phyloP scores from a whole-genome alignment of 2,888 invertebrate genomes.

The Andricus curvator region DNA sequence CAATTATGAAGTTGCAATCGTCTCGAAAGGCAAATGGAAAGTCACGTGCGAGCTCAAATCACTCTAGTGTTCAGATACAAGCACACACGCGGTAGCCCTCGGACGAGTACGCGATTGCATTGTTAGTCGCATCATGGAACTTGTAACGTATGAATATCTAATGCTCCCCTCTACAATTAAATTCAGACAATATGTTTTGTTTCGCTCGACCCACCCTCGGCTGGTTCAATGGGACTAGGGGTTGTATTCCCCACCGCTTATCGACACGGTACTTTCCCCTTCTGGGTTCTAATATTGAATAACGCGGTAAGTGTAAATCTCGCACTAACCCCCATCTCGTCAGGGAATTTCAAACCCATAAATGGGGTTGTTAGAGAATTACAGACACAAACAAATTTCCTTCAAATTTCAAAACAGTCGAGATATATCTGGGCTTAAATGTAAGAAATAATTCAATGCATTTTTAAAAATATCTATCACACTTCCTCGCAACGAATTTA shows the following conservation, averaged over 20 bases:
- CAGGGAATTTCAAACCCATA: constrained; percentile 35
- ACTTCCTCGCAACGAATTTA: too few relatives aligned
- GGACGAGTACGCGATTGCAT: constrained; percentile 52
- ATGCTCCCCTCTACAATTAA: constrained; percentile 76
- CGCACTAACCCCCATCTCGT: constrained; percentile 56
- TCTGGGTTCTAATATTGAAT: constrained; percentile 59
- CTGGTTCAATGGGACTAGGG: constrained; percentile 53
- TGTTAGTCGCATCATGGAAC: constrained; percentile 72
- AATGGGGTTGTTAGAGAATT: constrained; percentile 23
- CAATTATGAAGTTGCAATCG: constrained; percentile 14
- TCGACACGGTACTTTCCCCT: constrained; percentile 57
- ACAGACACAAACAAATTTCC: not conserved
- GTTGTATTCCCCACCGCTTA: constrained; percentile 49
- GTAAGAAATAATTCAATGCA: too few relatives aligned
- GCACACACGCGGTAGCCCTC: constrained; percentile 50
- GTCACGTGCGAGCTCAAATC: constrained; percentile 31
- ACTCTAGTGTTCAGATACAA: constrained; percentile 3
- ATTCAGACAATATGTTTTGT: constrained; percentile 78
- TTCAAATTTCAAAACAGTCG: not conserved
- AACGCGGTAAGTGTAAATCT: constrained; percentile 71
- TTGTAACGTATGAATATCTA: constrained; percentile 77
- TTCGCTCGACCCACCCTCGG: constrained; percentile 64
- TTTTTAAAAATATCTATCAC: too few relatives aligned
- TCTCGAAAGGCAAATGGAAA: constrained; percentile 22
- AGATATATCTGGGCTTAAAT: not conserved